phyloP scores from a whole-genome alignment of 1,140 invertebrate species.

The Amyelois transitella region DNA sequence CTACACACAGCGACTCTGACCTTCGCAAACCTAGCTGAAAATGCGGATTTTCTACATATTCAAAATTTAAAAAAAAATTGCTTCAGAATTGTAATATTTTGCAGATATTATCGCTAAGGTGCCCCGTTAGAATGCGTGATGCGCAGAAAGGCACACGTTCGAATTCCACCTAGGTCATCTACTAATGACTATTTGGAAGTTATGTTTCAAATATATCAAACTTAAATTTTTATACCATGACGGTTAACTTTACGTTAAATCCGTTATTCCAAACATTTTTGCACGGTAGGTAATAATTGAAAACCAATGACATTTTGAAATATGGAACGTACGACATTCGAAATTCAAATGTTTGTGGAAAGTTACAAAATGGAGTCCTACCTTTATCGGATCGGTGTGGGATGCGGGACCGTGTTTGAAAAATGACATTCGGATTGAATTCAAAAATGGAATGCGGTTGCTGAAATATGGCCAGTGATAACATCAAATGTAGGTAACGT shows the following conservation, averaged over 20 bases:
- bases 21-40: no score
- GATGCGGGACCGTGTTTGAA: neutral
- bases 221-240: neutral
- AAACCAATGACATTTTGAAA: neutral
- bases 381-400: neutral
- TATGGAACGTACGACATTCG: neutral
- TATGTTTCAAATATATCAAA: no score
- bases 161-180: no score
- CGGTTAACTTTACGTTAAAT: neutral
- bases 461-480: neutral
- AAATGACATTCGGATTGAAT: neutral
- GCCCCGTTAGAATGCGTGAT: no score
- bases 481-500: neutral
- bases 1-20: no score
- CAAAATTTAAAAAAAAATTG: no score
- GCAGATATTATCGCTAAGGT: no score
- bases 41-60: no score
- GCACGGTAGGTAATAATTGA: neutral
- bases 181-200: no score
- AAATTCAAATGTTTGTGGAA: neutral
- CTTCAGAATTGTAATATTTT: no score
- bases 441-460: neutral
- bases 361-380: neutral
- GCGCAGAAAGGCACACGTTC: no score
- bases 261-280: neutral